phyloP scores from a whole-genome alignment of 37 sponge, comb jelly and placozoan species.

The Haliclona indistincta region DNA sequence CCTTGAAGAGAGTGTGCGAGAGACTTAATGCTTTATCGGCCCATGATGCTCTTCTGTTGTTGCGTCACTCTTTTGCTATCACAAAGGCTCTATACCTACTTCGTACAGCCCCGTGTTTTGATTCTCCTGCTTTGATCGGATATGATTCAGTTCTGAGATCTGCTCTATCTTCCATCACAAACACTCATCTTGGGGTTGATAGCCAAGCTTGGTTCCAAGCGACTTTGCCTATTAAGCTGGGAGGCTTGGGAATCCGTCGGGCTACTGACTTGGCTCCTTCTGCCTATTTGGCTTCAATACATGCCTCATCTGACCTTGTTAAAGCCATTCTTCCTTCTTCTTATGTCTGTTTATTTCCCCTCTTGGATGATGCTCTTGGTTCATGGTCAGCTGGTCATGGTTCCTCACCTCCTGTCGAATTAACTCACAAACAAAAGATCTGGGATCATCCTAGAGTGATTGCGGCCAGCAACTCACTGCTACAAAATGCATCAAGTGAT shows the following conservation, averaged over 20 bases:
- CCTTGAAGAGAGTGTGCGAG: too few relatives aligned
- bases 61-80: conserved; percentile 41
- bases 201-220: conserved; percentile 40
- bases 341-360: background rate
- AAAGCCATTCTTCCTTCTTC: conserved; percentile 4
- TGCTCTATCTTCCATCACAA: conserved; percentile 7
- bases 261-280: conserved; percentile 20
- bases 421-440: background rate
- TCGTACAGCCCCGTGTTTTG: conserved; percentile 41
- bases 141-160: conserved; percentile 18
- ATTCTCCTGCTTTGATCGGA: background rate
- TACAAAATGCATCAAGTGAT: background rate
- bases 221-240: conserved; percentile 27
- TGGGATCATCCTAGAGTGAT: background rate
- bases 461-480: too few relatives aligned
- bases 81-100: conserved; percentile 36
- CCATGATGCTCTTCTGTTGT: conserved; percentile 40
- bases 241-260: conserved; percentile 33
- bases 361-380: background rate
- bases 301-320: conserved; percentile 13
- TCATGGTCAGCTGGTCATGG: background rate
- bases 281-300: conserved; percentile 27
- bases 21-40: conserved; percentile 17
- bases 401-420: background rate
- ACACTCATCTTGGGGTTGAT: conserved; percentile 9